Percentiles rank a stretch among this genome's conserved stretches.
Conservation (phyloP, 64 coral and sea anemone genomes). For the Catalaphyllia jardinei region DNA sequence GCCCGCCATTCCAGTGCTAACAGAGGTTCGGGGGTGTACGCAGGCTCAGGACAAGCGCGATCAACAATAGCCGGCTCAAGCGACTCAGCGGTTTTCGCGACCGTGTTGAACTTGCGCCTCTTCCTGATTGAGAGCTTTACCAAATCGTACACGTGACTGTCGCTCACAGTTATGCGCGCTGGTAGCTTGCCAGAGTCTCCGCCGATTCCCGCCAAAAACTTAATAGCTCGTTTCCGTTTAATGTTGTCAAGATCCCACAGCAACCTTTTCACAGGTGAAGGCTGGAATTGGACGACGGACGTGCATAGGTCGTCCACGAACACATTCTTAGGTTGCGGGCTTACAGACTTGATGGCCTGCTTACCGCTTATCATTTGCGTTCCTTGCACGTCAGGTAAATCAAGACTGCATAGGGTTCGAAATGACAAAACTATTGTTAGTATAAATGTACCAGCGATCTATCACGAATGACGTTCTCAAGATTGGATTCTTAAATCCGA, state of each 20-base stretch:
- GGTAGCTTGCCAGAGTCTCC: background rate
- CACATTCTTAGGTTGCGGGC: background rate
- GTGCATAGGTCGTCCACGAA: background rate
- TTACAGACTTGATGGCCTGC: background rate
- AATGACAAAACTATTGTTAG: no score
- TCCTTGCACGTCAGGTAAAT: background rate
- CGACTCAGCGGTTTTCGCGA: background rate
- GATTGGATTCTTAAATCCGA: no score
- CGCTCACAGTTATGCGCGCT: background rate
- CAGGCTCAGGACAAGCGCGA: background rate
- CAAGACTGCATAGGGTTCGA: background rate
- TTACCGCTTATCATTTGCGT: background rate
- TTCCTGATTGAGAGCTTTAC: background rate
- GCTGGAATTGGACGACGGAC: background rate
- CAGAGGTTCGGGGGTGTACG: background rate
- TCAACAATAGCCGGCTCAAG: background rate
- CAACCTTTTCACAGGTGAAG: background rate
- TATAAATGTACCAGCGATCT: no score
- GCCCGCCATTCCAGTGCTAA: background rate
- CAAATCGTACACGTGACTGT: background rate
- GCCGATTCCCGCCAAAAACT: background rate
- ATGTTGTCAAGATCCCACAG: background rate
- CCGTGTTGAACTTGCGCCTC: background rate
- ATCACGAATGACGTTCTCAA: background rate
- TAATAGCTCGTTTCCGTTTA: constrained; percentile 2